Conservation (phyloP, 2,888 invertebrate genomes). For the Pammene fasciana region DNA sequence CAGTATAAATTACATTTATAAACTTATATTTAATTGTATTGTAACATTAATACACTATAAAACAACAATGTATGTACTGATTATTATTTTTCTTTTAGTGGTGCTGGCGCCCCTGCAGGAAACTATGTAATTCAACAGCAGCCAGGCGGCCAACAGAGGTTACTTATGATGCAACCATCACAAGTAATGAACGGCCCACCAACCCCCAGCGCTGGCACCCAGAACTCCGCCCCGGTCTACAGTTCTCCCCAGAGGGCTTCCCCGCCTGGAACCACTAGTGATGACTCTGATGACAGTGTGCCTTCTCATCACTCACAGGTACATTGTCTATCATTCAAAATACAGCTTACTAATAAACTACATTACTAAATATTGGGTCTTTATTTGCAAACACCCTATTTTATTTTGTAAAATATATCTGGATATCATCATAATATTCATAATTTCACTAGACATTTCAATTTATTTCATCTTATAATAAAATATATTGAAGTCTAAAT, state of each 20-base stretch:
- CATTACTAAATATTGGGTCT: neutral
- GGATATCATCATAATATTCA: too few relatives aligned
- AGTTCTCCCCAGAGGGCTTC: conserved; percentile 86
- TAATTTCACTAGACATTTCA: too few relatives aligned
- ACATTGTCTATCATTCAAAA: conserved; percentile 34
- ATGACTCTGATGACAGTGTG: conserved; percentile 92
- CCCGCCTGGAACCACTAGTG: conserved; percentile 90
- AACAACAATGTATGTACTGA: neutral
- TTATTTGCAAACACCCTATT: neutral
- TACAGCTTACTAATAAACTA: neutral
- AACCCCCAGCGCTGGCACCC: conserved; percentile 73
- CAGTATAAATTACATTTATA: too few relatives aligned
- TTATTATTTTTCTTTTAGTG: conserved; percentile 55
- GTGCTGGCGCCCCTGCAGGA: conserved; percentile 83
- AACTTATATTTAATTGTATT: too few relatives aligned
- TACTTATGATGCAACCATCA: conserved; percentile 82
- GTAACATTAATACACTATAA: too few relatives aligned
- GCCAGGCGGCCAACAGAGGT: conserved; percentile 80
- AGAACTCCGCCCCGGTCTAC: conserved; percentile 68
- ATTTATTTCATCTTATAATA: too few relatives aligned
- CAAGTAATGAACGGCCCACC: conserved; percentile 79
- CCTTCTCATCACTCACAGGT: conserved; percentile 85
- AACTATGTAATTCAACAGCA: conserved; percentile 85
- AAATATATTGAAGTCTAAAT: neutral
- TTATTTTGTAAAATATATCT: too few relatives aligned